Evolutionary conservation across 1,140 invertebrate species (phyloP).

Genomic region (Papilio machaon): DNA sequence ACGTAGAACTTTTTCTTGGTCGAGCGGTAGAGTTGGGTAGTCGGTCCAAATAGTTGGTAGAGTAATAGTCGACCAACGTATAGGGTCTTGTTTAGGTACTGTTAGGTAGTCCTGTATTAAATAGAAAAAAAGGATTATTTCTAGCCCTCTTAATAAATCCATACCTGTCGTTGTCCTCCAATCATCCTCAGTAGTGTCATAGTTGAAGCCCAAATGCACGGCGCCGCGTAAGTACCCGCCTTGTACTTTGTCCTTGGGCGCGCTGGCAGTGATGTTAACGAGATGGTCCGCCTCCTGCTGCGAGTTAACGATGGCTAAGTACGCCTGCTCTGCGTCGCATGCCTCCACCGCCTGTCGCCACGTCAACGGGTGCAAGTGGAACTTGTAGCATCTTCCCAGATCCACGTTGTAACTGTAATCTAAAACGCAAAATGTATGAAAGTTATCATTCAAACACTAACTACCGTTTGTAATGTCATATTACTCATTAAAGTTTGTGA

Average conservation of each 20-base stretch:
- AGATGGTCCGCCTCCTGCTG: constrained; percentile 51
- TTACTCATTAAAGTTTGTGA: too few relatives aligned
- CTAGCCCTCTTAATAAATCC: neutral
- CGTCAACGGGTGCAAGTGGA: constrained; percentile 53
- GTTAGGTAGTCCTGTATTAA: too few relatives aligned
- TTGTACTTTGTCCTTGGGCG: constrained; percentile 46
- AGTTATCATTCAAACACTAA: neutral
- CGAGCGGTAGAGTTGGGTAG: too few relatives aligned
- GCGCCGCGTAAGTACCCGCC: constrained; percentile 28
- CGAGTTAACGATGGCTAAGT: constrained; percentile 59
- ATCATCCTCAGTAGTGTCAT: constrained; percentile 22
- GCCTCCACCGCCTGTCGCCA: constrained; percentile 57
- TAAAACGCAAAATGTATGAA: constrained; percentile 38
- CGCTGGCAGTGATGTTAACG: constrained; percentile 43
- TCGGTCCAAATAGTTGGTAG: too few relatives aligned
- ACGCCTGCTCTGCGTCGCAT: constrained; percentile 57
- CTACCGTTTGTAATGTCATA: too few relatives aligned
- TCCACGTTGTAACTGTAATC: constrained; percentile 49
- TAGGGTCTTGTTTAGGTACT: too few relatives aligned
- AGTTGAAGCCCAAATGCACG: constrained; percentile 26
- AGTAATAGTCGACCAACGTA: too few relatives aligned
- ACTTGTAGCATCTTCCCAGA: constrained; percentile 60
- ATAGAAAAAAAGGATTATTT: neutral
- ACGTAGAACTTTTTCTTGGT: too few relatives aligned
- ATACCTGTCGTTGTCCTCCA: constrained; percentile 30